Evolutionary conservation across 1,140 invertebrate genomes (phyloP).

Genomic region (Schlechtendalia chinensis): DNA sequence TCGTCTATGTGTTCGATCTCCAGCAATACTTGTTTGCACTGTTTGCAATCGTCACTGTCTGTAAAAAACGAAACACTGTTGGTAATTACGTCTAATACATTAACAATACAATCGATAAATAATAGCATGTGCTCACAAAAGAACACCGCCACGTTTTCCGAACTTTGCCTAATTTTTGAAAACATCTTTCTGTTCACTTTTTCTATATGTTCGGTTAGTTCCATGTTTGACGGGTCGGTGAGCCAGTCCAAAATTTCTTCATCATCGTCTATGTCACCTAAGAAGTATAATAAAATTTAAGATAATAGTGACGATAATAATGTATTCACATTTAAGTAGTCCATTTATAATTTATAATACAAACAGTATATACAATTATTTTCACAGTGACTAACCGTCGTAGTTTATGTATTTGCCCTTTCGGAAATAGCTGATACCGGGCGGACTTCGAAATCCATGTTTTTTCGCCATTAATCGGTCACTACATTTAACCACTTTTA

Average conservation of each 20-base stretch:
- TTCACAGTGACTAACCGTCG: conserved; percentile 63
- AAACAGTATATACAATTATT: not conserved
- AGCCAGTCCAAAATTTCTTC: conserved; percentile 92
- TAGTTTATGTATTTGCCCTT: conserved; percentile 89
- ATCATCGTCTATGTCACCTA: conserved; percentile 83
- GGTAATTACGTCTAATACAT: not conserved
- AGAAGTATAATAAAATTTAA: conserved; percentile 36
- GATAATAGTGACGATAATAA: not conserved
- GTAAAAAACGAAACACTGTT: conserved; percentile 42
- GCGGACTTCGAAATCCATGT: conserved; percentile 84
- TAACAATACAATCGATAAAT: not conserved
- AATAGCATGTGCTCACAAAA: conserved; percentile 73
- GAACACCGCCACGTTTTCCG: conserved; percentile 90
- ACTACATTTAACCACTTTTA: conserved; percentile 86
- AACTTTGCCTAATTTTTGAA: conserved; percentile 83
- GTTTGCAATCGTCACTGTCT: conserved; percentile 93
- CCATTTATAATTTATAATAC: not conserved
- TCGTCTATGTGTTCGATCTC: conserved; percentile 94
- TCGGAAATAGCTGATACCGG: conserved; percentile 86
- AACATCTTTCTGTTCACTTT: conserved; percentile 92
- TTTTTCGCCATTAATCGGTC: conserved; percentile 92
- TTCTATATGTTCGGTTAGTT: conserved; percentile 89
- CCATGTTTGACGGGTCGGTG: conserved; percentile 91
- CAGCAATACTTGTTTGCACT: conserved; percentile 80
- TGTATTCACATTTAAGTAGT: not conserved